phyloP scores from a whole-genome alignment of 2,797 vertebrate species.

The Gambusia yucatana region DNA sequence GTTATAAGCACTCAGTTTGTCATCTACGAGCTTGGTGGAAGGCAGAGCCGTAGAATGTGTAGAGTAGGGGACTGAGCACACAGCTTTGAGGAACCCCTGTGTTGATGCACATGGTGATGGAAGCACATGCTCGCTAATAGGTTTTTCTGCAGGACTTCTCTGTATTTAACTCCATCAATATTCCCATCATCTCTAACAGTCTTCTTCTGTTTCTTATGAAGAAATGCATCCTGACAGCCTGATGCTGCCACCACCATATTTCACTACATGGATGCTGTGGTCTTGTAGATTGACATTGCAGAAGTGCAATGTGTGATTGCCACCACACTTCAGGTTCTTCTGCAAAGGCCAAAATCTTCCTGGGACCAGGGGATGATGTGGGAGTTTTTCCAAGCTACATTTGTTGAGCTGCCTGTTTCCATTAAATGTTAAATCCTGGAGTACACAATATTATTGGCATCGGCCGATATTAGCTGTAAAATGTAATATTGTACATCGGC shows the following conservation, averaged over 20 bases:
- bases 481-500: no score
- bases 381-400: background rate
- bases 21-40: no score
- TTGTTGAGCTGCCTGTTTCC: background rate
- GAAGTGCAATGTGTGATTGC: background rate
- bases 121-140: background rate
- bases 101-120: no score
- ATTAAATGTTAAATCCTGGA: background rate
- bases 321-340: background rate
- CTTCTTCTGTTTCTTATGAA: background rate
- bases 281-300: background rate
- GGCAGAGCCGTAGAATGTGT: no score
- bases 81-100: no score
- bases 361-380: background rate
- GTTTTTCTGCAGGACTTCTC: background rate
- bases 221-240: background rate
- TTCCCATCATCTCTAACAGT: background rate
- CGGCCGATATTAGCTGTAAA: no score
- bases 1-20: no score
- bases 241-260: background rate
- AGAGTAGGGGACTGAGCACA: no score
- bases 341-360: background rate
- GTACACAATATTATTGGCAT: no score
- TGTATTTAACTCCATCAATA: background rate
- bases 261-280: background rate